Evolutionary conservation across 2,888 invertebrate species (phyloP).

Genomic region (Punctoribates punctum): DNA sequence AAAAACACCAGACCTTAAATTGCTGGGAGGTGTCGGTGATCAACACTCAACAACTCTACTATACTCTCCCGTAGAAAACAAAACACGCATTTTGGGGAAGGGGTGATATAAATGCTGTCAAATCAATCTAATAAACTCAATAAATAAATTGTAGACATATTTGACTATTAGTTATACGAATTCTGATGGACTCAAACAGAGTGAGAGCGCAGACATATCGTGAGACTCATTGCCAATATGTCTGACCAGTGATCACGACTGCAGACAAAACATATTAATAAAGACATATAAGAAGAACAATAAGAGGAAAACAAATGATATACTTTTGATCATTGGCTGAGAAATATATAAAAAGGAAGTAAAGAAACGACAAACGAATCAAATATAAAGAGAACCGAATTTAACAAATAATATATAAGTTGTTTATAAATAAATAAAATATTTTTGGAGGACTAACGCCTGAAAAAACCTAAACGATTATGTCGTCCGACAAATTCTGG

Average conservation of each 20-base stretch:
- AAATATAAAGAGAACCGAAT: not conserved
- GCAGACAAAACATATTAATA: not conserved
- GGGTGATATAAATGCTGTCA: too few relatives aligned
- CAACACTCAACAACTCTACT: too few relatives aligned
- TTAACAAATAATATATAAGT: not conserved
- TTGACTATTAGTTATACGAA: too few relatives aligned
- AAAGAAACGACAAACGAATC: not conserved
- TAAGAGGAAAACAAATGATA: not conserved
- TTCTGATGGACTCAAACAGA: too few relatives aligned
- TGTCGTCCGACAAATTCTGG: not conserved
- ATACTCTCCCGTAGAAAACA: not conserved
- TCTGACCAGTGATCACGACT: not conserved
- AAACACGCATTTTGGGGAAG: too few relatives aligned
- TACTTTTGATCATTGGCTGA: not conserved
- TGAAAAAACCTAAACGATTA: not conserved
- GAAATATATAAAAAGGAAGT: conserved; percentile 8
- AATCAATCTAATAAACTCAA: too few relatives aligned
- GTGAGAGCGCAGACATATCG: too few relatives aligned
- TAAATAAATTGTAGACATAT: too few relatives aligned
- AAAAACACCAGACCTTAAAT: conserved; percentile 12
- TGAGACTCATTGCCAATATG: too few relatives aligned
- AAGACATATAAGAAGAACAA: not conserved
- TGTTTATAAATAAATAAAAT: not conserved
- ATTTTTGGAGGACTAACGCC: not conserved
- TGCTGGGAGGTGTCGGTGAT: conserved; percentile 4